Conservation (phyloP, 1,140 invertebrate species). For the Zaprionus camerounensis region DNA sequence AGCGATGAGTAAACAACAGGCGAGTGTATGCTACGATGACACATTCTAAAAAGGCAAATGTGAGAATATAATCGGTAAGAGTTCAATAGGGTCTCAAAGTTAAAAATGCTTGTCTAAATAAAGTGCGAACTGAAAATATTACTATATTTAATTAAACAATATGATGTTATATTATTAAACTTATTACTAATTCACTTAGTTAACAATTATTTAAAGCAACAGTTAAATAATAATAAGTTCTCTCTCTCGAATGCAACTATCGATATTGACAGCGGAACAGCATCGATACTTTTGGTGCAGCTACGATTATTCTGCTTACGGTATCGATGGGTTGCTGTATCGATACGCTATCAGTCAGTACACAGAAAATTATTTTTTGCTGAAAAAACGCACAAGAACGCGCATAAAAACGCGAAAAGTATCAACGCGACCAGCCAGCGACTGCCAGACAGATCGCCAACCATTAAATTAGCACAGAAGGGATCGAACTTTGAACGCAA, state of each 20-base stretch:
- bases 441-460: slow-evolving; percentile 50
- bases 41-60: not conserved
- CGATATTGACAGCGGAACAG: not conserved
- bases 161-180: too few species aligned
- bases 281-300: slow-evolving; percentile 2
- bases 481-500: slow-evolving; percentile 2
- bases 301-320: not conserved
- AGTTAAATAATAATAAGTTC: not conserved
- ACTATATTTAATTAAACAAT: too few species aligned
- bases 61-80: not conserved
- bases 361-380: slow-evolving; percentile 72
- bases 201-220: not conserved
- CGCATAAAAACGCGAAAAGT: slow-evolving; percentile 43
- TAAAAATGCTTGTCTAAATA: too few species aligned
- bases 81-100: not conserved
- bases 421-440: slow-evolving; percentile 47
- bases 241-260: not conserved
- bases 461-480: slow-evolving; percentile 16
- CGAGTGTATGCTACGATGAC: not conserved
- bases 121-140: too few species aligned
- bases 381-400: slow-evolving; percentile 71
- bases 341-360: slow-evolving; percentile 55
- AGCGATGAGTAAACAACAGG: slow-evolving; percentile 4
- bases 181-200: not conserved
- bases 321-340: slow-evolving; percentile 39